Evolutionary conservation across 2,797 vertebrate genomes (phyloP), one percentile per base, ranked within the genome.

Genomic region (Etheostoma nigrum): DNA sequence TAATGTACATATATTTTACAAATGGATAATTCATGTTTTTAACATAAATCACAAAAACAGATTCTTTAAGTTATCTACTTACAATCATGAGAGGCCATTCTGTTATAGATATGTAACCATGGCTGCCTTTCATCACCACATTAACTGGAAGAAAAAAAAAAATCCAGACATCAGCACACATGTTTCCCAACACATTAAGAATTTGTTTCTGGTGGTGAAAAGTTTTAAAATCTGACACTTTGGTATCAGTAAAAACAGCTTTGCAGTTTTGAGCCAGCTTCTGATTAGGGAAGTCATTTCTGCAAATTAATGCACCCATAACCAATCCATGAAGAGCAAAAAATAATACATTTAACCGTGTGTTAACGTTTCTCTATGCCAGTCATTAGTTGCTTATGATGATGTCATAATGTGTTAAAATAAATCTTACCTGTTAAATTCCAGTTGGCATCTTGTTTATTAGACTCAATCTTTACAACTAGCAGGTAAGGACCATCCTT

Each of bases 71-170:
- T 48, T 8, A 53, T 86, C 9, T 65, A 96, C 96, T 97, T 85
- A 97, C 96, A 68, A 97, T 96, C 96, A 97, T 96, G 52, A 97
- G 94, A 74, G 96, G 96, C 95, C 95, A 97, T 78, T 97, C 96
- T 47, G 96, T 96, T 67, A 96, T 79, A 13, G 96, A 97, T 72
- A 97, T 96, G 88, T 88, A 97, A 53, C 96, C 96, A 59, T 96
- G 96, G 48, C 87, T 91, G 69, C 96, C 96, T 92, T 91, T 93
- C 96, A 96, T 97, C 75, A 94, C 88, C 72, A 97, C 94, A 72
- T 89, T 89, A 42, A 97, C 96, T 97, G 87, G 25, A 84, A 82
- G 1, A 23, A 89, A 14, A 63, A 75, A 74, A 4, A 84, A 81
- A 84, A 75, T 4, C 2, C 11, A 40, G 9, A 75, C 9, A 78